Base-by-base conservation (phyloP, 2,797 vertebrate genomes). In the Eospalax fontanierii region DNA sequence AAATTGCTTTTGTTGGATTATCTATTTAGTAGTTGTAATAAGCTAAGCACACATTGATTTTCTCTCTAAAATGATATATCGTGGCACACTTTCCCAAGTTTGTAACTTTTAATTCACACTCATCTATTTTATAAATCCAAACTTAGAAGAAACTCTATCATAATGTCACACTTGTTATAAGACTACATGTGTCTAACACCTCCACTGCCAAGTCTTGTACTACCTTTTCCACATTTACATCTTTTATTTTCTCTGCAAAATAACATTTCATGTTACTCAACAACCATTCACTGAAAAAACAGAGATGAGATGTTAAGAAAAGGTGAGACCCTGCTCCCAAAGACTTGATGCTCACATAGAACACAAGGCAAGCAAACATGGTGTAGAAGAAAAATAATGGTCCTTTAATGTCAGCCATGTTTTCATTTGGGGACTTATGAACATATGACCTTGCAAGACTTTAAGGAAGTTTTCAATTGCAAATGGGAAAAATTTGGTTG, bases 11-110 rank as follows among this genome's bases (percentile, higher is more conserved):
- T 96, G 54, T 90, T 96, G 70, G 96, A 97, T 97, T 97, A 91
- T 33, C 59, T 96, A 90, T 89, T 98, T 97, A 97, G 89, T 86
- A 71, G 71, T 94, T 94, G 96, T 94, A 98, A 96, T 76, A 97
- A 80, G 65, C 90, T 97, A 98, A 97, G 94, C 2, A 90, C 86
- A 66, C 71, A 98, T 97, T 97, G 97, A 98, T 97, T 98, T 94
- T 95, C 87, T 95, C 97, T 97, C 93, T 82, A 81, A 94, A 96
- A 94, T 96, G 90, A 97, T 97, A 40, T 94, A 97, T 96, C 91
- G 79, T 96, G 95, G 57, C 75, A 92, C 88, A 63, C 33, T 82
- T 78, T 22, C 81, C 84, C 87, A 40, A 81, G 61, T 94, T 97
- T 96, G n/a, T 89, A 97, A 94, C 76, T 75, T 7, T 90, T 97